These are phyloP conservation scores for Pogonus chalceus DNA, from an alignment of 1,140 invertebrate species.

Conservation along the genomic window DNA sequence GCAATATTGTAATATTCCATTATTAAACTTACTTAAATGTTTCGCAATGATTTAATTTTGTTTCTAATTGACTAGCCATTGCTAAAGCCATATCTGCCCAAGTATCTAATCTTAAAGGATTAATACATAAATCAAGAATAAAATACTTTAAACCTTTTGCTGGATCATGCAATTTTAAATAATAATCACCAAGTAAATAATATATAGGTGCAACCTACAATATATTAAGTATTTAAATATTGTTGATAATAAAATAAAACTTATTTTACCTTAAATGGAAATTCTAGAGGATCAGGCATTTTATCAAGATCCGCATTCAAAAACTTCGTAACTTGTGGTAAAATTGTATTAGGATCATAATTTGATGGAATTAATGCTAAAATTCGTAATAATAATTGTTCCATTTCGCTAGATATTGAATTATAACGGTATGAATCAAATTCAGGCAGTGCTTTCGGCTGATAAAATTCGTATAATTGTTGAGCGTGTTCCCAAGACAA, in stretches of 20 bases:
- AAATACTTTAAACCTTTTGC: slow-evolving; percentile 73
- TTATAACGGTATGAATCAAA: slow-evolving; percentile 67
- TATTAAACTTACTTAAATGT: slow-evolving; percentile 38
- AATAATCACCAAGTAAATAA: slow-evolving; percentile 83
- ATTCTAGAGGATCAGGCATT: slow-evolving; percentile 37
- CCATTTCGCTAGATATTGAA: slow-evolving; percentile 65
- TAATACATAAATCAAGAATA: slow-evolving; percentile 68
- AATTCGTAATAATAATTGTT: slow-evolving; percentile 67
- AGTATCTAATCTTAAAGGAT: slow-evolving; percentile 71
- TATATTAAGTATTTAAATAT: background rate
- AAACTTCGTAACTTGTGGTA: slow-evolving; percentile 51
- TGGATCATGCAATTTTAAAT: slow-evolving; percentile 77
- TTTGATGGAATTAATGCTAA: slow-evolving; percentile 58
- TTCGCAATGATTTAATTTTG: slow-evolving; percentile 65
- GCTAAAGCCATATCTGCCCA: slow-evolving; percentile 86
- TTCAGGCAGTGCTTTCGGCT: slow-evolving; percentile 66
- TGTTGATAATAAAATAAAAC: background rate
- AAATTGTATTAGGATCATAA: slow-evolving; percentile 47
- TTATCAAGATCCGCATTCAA: slow-evolving; percentile 49
- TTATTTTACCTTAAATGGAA: slow-evolving; percentile 25
- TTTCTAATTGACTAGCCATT: slow-evolving; percentile 68
- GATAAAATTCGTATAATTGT: slow-evolving; percentile 75
- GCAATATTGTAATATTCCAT: slow-evolving; percentile 1
- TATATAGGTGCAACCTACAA: slow-evolving; percentile 62
- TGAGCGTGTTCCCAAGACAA: slow-evolving; percentile 70